Conservation (phyloP, 2,113 vertebrate genomes). For the Forbesichthys agassizii region DNA sequence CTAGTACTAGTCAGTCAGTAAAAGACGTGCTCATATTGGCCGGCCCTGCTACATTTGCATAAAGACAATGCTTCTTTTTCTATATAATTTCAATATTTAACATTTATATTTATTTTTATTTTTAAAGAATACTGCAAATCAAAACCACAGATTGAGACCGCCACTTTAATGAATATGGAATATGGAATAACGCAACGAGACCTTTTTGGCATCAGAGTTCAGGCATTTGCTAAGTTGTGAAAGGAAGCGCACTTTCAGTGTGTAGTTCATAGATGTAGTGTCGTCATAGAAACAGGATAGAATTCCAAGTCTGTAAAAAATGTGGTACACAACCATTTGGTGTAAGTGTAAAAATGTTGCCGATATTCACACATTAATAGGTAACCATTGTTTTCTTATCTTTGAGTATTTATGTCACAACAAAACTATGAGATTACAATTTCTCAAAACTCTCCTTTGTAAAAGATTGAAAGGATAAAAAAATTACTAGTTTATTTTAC, state of each 20-base stretch:
- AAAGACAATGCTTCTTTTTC: background rate
- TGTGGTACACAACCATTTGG: background rate
- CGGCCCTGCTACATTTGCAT: background rate
- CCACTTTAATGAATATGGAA: background rate
- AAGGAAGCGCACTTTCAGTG: slow-evolving; percentile 49
- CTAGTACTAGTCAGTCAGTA: too few relatives aligned
- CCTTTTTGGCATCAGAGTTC: slow-evolving; percentile 40
- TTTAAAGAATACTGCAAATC: too few relatives aligned
- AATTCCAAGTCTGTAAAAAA: slow-evolving; percentile 58
- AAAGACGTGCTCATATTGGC: too few relatives aligned
- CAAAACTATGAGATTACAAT: too few relatives aligned
- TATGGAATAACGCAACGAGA: slow-evolving; percentile 22
- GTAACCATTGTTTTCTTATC: too few relatives aligned
- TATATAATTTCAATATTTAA: too few relatives aligned
- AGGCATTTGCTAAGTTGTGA: slow-evolving; percentile 50
- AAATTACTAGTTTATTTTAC: background rate
- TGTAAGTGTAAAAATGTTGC: background rate
- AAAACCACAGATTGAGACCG: background rate
- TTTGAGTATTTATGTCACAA: too few relatives aligned
- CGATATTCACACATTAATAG: too few relatives aligned
- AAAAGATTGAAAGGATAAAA: too few relatives aligned
- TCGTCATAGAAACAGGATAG: slow-evolving; percentile 61
- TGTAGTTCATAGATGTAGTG: slow-evolving; percentile 33
- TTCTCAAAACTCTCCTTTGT: too few relatives aligned
- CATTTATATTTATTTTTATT: too few relatives aligned